Conservation (phyloP, 2,113 vertebrate species). For the Chaenogobius annularis region DNA sequence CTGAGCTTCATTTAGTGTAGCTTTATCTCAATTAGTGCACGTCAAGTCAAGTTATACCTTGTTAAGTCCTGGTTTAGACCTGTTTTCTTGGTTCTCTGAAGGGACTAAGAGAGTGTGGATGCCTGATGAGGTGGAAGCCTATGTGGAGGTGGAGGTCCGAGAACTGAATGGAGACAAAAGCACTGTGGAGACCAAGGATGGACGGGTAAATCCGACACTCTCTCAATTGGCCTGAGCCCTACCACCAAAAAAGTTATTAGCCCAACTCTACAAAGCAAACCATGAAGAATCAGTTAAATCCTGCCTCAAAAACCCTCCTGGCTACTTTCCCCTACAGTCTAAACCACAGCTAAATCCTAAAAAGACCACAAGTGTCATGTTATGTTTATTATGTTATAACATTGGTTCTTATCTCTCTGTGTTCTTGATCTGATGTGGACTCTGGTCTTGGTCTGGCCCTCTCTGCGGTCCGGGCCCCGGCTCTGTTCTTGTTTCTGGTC, state of each 20-base stretch:
- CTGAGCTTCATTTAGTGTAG: background rate
- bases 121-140: conserved; percentile 90
- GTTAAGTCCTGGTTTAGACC: background rate
- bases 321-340: too few species aligned
- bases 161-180: conserved; percentile 83
- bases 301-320: background rate
- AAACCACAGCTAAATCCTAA: too few species aligned
- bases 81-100: conserved; percentile 40
- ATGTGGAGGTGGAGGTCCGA: conserved; percentile 86
- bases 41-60: background rate
- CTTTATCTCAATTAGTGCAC: background rate
- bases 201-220: conserved; percentile 72
- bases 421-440: background rate
- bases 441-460: background rate
- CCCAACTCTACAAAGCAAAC: background rate
- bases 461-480: background rate
- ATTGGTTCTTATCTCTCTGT: background rate
- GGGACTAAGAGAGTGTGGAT: conserved; percentile 90
- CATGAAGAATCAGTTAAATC: background rate
- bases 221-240: background rate
- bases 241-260: background rate
- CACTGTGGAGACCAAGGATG: conserved; percentile 87
- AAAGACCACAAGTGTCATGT: background rate
- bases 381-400: background rate
- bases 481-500: background rate